Evolutionary conservation across 1,140 invertebrate genomes (phyloP), one percentile per base, ranked within the genome.

Genomic region (Myzus persicae): DNA sequence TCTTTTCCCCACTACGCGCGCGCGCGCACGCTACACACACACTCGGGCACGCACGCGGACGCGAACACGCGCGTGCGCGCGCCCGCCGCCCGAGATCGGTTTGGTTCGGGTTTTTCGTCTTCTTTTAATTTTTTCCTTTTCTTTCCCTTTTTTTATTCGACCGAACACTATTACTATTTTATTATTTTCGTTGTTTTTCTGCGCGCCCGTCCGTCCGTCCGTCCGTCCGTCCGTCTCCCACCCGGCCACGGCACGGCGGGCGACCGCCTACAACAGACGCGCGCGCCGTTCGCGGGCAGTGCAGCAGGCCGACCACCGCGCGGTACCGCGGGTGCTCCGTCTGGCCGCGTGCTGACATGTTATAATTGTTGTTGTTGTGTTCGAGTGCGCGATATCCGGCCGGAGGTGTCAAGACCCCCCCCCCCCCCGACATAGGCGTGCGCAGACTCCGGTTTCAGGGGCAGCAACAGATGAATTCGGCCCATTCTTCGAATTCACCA

Each of bases 1-100:
- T 92, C 76, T 24, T 7, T 92, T 92, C 76, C 76, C 91, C 91
- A 82, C 91, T 38, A 84, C 67, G 85, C 85, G 31, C 85, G 82
- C 81, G 85, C 42, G 48, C 87, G 48, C 46, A 18, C 81, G 48
- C 48, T 7, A 22, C 40, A 44, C 84, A 44, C 84, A 18, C 40
- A 44, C 84, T 14, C 26, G 38, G 38, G 38, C 14, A 84, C 82
- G 24, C 82, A 84, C 82, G 38, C 82, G 24, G 8, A 84, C 36
- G 44, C 88, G 24, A 31, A 48, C 44, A 88, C 82, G 82, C 82
- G 36, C 38, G 82, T 22, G 36, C 88, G 46, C 46, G 11, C 48
- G 24, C 40, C 11, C 84, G 38, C 24, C 24, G 24, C 26, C 40
- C 88, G 36, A 38, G n/a, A 38, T 38, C n/a, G 46, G 88, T 54